Conservation (phyloP, 2,797 vertebrate genomes). For the Apogon talboti region DNA sequence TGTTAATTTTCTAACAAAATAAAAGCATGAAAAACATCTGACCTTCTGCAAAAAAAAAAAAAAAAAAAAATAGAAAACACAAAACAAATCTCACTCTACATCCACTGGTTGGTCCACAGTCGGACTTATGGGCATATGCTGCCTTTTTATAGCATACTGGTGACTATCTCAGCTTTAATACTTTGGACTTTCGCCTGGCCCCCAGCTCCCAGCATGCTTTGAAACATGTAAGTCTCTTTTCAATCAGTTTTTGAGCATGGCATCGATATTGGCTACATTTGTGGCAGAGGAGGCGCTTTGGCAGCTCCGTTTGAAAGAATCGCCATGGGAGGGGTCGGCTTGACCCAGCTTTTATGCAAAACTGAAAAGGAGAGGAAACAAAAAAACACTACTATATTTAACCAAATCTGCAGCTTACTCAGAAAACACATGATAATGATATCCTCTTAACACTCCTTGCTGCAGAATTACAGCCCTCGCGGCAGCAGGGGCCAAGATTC, state of each 20-base stretch:
- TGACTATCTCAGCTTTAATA: constrained; percentile 84
- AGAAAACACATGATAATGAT: constrained; percentile 86
- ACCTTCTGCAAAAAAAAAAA: neutral
- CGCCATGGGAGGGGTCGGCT: constrained; percentile 83
- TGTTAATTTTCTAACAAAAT: constrained; percentile 9
- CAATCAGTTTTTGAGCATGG: constrained; percentile 85
- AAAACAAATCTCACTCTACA: constrained; percentile 49
- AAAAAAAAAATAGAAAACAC: neutral
- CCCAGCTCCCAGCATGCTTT: constrained; percentile 87
- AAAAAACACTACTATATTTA: constrained; percentile 84
- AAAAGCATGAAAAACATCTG: neutral
- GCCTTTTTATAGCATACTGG: constrained; percentile 80
- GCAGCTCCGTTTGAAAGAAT: constrained; percentile 82
- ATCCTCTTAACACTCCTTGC: constrained; percentile 85
- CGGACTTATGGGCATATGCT: constrained; percentile 73
- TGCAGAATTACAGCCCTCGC: constrained; percentile 81
- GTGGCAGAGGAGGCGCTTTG: constrained; percentile 84
- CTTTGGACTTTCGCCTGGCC: constrained; percentile 84
- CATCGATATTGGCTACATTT: constrained; percentile 84
- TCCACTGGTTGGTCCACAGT: constrained; percentile 51
- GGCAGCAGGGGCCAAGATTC: constrained; percentile 74
- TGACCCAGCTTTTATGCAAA: constrained; percentile 86
- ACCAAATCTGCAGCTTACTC: constrained; percentile 87
- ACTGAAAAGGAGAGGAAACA: constrained; percentile 80
- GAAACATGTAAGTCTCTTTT: constrained; percentile 88